phyloP scores from a whole-genome alignment of 1,140 invertebrate species.

The Mycetomoellerius zeteki region DNA sequence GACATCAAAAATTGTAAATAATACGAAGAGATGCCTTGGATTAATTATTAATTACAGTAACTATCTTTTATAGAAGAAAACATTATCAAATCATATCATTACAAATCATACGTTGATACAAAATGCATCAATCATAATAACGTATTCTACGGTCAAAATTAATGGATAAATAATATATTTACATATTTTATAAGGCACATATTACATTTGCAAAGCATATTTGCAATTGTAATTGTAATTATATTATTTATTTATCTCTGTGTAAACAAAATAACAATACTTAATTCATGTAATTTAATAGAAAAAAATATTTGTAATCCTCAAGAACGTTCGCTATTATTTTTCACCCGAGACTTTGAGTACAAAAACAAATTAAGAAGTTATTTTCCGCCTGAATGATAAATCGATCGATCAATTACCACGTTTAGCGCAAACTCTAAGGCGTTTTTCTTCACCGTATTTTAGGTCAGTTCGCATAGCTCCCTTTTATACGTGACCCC shows the following conservation, averaged over 20 bases:
- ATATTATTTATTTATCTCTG: constrained; percentile 26
- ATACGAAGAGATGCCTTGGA: neutral
- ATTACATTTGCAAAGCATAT: constrained; percentile 22
- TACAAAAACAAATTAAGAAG: constrained; percentile 28
- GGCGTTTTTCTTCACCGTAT: constrained; percentile 31
- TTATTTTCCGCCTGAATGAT: constrained; percentile 34
- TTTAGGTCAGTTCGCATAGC: constrained; percentile 53
- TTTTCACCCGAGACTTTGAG: neutral
- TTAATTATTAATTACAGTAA: neutral
- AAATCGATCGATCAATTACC: constrained; percentile 56
- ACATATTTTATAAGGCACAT: neutral
- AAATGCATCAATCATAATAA: neutral
- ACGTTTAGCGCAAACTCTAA: constrained; percentile 33
- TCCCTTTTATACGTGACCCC: constrained; percentile 65
- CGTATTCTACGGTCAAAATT: constrained; percentile 15
- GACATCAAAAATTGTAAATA: constrained; percentile 7
- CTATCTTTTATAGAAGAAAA: neutral
- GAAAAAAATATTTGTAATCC: neutral
- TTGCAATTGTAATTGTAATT: constrained; percentile 34
- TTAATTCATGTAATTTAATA: neutral
- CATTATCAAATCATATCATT: neutral
- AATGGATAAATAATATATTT: constrained; percentile 13
- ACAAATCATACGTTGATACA: neutral
- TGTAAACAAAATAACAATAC: neutral
- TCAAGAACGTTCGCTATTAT: constrained; percentile 1